Conservation (phyloP, 2,888 invertebrate genomes). For the Andrena minutula region DNA sequence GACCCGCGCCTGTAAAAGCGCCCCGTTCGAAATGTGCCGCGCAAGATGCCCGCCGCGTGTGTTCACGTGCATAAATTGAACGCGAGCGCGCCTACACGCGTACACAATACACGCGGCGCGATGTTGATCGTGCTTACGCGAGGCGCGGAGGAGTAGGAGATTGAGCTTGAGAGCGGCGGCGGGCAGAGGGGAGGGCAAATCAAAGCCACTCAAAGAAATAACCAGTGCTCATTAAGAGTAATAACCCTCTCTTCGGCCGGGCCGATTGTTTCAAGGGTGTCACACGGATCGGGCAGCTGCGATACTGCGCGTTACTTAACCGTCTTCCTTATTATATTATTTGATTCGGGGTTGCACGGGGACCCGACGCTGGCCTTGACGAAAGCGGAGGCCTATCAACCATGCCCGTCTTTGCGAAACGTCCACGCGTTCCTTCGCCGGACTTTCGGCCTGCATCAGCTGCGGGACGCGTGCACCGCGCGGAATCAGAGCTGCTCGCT, state of each 20-base stretch:
- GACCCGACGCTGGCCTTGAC: constrained; percentile 55
- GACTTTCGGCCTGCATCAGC: neutral
- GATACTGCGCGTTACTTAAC: constrained; percentile 70
- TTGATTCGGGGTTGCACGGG: constrained; percentile 54
- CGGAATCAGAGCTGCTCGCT: neutral
- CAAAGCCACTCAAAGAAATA: constrained; percentile 84
- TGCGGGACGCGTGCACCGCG: neutral
- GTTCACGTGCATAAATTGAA: constrained; percentile 41
- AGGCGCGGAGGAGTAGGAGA: constrained; percentile 40
- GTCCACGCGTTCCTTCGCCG: constrained; percentile 23
- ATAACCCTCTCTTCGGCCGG: constrained; percentile 78
- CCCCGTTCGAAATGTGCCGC: neutral
- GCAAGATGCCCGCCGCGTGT: constrained; percentile 4
- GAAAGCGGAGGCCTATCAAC: constrained; percentile 19
- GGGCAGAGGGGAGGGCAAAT: constrained; percentile 75
- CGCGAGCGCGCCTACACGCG: constrained; percentile 21
- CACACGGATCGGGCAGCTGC: constrained; percentile 77
- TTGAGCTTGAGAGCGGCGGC: neutral
- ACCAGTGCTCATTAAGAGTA: constrained; percentile 83
- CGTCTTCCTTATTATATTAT: constrained; percentile 78
- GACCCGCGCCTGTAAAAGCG: constrained; percentile 46
- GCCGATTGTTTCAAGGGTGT: constrained; percentile 83
- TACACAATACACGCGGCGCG: constrained; percentile 5
- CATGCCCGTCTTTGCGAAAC: constrained; percentile 27
- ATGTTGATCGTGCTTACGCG: constrained; percentile 42